Conservation (phyloP, 1,140 invertebrate species). For the Ephestia elutella region DNA sequence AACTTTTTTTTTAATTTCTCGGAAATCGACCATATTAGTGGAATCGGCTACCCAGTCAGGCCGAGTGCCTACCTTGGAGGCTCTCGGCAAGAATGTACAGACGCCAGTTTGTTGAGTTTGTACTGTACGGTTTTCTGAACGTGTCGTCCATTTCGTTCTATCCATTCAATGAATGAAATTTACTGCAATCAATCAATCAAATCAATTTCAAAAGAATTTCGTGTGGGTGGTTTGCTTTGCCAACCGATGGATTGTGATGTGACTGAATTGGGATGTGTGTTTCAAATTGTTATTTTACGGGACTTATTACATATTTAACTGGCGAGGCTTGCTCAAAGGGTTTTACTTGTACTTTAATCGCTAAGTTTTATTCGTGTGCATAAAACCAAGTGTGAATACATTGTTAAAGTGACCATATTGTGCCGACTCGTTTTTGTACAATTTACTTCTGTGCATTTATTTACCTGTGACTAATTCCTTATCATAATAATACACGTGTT, state of each 20-base stretch:
- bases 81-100: no score
- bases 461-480: slow-evolving; percentile 39
- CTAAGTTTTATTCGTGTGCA: slow-evolving; percentile 16
- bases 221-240: slow-evolving; percentile 25
- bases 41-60: no score
- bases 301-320: not conserved
- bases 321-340: slow-evolving; percentile 16
- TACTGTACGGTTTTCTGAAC: no score
- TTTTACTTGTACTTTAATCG: slow-evolving; percentile 26
- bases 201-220: slow-evolving; percentile 20
- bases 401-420: slow-evolving; percentile 32
- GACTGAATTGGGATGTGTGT: not conserved
- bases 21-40: no score
- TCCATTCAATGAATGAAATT: not conserved
- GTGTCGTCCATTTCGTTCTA: not conserved
- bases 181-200: not conserved
- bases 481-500: slow-evolving; percentile 29
- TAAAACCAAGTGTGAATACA: slow-evolving; percentile 16
- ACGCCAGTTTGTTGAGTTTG: no score
- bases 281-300: not conserved
- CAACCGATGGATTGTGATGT: slow-evolving; percentile 13
- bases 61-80: no score
- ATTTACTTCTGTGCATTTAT: slow-evolving; percentile 17
- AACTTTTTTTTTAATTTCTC: no score
- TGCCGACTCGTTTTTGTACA: slow-evolving; percentile 5